phyloP scores from a whole-genome alignment of 2,113 vertebrate genomes.

The Progne subis region DNA sequence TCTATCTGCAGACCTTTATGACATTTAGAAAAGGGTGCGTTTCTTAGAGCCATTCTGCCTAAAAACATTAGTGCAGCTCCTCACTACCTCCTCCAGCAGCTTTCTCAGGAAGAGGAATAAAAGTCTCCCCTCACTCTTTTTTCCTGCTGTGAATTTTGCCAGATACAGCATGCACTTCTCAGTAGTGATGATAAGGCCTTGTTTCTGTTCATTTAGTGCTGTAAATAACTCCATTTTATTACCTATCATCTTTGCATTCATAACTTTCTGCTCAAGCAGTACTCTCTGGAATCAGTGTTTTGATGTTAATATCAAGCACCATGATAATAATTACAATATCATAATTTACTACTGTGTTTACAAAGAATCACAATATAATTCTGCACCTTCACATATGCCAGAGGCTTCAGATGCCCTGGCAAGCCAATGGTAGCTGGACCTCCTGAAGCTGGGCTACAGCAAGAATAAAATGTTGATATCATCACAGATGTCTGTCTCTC shows the following conservation, averaged over 20 bases:
- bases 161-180: background rate
- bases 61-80: background rate
- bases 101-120: background rate
- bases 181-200: background rate
- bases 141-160: background rate
- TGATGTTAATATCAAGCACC: background rate
- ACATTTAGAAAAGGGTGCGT: slow-evolving; percentile 27
- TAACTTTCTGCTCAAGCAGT: background rate
- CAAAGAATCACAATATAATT: background rate
- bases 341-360: background rate
- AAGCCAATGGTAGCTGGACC: background rate
- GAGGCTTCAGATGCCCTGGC: background rate
- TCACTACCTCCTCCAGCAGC: background rate
- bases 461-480: slow-evolving; percentile 21
- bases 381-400: background rate
- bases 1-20: slow-evolving; percentile 26
- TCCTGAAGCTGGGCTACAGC: background rate
- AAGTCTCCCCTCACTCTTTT: background rate
- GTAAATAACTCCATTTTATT: background rate
- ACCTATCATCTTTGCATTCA: background rate
- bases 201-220: background rate
- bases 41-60: slow-evolving; percentile 34
- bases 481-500: background rate
- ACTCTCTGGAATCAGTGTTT: background rate
- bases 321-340: background rate